Conservation (phyloP, 2,888 invertebrate genomes). For the Rhimphoctona megacephalus region DNA sequence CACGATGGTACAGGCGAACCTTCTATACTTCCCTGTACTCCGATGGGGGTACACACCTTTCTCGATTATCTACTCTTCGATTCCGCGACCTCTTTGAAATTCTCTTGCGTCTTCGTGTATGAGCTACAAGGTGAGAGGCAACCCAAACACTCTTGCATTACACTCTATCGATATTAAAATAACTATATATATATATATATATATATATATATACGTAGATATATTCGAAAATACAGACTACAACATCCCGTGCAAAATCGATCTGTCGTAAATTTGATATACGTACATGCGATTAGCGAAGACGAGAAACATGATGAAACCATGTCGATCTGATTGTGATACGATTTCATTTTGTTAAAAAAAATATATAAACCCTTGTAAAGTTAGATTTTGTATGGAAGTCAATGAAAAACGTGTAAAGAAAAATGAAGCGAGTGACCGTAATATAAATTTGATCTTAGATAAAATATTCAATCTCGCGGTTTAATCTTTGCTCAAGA, state of each 20-base stretch:
- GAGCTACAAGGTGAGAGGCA: conserved; percentile 10
- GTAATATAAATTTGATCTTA: not conserved
- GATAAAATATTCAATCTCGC: conserved; percentile 34
- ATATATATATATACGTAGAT: not conserved
- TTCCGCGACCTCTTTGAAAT: conserved; percentile 61
- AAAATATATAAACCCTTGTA: not conserved
- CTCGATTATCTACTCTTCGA: conserved; percentile 60
- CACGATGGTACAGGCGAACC: conserved; percentile 34
- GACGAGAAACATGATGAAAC: not conserved
- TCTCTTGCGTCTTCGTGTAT: conserved; percentile 37
- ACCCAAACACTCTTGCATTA: not conserved
- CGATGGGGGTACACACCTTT: conserved; percentile 27
- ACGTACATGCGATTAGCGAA: not conserved
- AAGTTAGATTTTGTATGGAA: not conserved
- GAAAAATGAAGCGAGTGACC: conserved; percentile 13
- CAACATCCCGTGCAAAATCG: conserved; percentile 13
- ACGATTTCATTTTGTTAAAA: not conserved
- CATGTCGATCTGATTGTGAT: not conserved
- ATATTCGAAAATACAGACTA: not conserved
- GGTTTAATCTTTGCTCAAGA: conserved; percentile 18
- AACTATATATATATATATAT: too few relatives aligned
- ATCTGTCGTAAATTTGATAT: not conserved
- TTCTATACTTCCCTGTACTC: conserved; percentile 25
- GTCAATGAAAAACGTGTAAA: not conserved
- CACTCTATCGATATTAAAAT: not conserved